Percentiles rank a stretch among this genome's conserved stretches.
Evolutionary conservation across 2,113 vertebrate genomes (phyloP).

Genomic region (Rallus limicola): DNA sequence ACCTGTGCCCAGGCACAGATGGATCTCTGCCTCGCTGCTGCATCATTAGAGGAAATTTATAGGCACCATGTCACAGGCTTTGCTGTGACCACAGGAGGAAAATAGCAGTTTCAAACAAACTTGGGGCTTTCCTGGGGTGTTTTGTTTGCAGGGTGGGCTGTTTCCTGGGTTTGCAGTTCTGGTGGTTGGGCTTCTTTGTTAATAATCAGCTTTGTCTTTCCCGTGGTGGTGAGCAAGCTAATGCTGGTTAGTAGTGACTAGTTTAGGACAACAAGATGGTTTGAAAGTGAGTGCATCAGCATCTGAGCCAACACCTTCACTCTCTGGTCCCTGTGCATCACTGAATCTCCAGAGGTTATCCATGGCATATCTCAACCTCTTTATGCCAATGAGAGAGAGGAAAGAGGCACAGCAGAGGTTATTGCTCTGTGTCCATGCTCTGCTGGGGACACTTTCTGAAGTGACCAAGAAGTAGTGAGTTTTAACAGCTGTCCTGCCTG

Average conservation of each 20-base stretch:
- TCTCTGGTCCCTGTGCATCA: neutral
- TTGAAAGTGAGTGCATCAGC: neutral
- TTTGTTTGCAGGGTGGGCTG: neutral
- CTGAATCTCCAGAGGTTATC: neutral
- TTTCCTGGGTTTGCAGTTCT: neutral
- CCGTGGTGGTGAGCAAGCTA: neutral
- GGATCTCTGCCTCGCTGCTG: conserved; percentile 22
- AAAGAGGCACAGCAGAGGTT: neutral
- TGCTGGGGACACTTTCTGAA: neutral
- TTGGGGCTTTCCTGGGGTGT: neutral
- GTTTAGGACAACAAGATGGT: neutral
- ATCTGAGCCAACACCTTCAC: neutral
- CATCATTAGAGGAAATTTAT: conserved; percentile 18
- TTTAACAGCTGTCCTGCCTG: neutral
- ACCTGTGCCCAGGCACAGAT: conserved; percentile 54
- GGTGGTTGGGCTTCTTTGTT: neutral
- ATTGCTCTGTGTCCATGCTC: neutral
- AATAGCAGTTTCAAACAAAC: neutral
- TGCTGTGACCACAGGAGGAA: neutral
- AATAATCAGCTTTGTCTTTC: fast-evolving
- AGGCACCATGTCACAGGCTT: neutral
- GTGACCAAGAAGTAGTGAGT: neutral
- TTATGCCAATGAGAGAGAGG: neutral
- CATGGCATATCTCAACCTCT: neutral
- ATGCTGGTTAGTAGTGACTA: no score